Conservation (phyloP, 2,113 vertebrate species). For the Narcine bancroftii region DNA sequence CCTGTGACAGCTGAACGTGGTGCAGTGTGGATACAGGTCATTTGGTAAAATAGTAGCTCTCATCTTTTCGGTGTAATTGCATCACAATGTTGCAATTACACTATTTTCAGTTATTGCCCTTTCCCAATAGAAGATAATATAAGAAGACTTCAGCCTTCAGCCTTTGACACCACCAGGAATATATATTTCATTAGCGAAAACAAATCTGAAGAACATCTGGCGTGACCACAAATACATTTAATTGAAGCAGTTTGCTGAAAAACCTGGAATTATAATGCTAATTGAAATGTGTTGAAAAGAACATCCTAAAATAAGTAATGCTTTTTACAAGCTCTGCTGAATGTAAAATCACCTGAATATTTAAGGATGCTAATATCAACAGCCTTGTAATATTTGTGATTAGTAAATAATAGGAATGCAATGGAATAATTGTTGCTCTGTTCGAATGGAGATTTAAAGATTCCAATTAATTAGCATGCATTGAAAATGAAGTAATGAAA, state of each 20-base stretch:
- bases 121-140: background rate
- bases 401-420: conserved; percentile 1
- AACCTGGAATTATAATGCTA: background rate
- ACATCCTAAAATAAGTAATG: background rate
- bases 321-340: background rate
- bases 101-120: background rate
- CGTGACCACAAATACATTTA: background rate
- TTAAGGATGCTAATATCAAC: background rate
- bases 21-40: background rate
- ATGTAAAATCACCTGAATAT: background rate
- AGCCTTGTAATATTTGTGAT: background rate
- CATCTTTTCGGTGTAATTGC: conserved; percentile 23
- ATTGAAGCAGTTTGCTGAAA: background rate
- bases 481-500: background rate
- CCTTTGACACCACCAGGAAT: background rate
- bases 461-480: background rate
- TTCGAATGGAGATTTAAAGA: background rate
- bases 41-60: background rate
- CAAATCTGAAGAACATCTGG: background rate
- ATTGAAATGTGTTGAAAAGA: background rate
- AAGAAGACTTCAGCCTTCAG: background rate
- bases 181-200: background rate
- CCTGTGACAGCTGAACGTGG: background rate
- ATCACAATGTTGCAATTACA: background rate
- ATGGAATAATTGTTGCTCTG: background rate